Evolutionary conservation across 2,113 vertebrate species (phyloP).

Genomic region (Hiodon alosoides): DNA sequence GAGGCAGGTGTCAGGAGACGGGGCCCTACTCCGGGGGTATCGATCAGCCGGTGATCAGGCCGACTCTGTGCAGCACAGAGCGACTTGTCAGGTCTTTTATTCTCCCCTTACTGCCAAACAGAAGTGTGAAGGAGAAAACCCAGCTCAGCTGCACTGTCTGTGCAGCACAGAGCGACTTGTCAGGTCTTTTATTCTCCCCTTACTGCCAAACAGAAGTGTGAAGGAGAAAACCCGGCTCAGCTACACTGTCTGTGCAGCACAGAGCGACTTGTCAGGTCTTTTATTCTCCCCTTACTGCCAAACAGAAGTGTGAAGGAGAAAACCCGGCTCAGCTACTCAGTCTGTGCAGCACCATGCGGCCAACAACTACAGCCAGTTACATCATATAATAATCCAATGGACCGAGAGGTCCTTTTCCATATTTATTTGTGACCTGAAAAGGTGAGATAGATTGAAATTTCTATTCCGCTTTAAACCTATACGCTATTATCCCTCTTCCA

Average conservation of each 20-base stretch:
- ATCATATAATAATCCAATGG: background rate
- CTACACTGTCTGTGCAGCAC: background rate
- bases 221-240: background rate
- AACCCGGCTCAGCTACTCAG: background rate
- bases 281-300: slow-evolving; percentile 10
- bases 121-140: slow-evolving; percentile 1
- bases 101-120: slow-evolving; percentile 7
- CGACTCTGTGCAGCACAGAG: slow-evolving; percentile 3
- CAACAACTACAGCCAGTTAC: background rate
- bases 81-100: slow-evolving; percentile 19
- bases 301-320: background rate
- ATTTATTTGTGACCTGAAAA: background rate
- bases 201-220: slow-evolving; percentile 1
- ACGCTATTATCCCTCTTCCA: too few relatives aligned
- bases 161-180: slow-evolving; percentile 14
- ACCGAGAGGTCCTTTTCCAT: background rate
- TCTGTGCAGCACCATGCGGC: background rate
- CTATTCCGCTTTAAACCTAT: too few relatives aligned
- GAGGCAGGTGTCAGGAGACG: slow-evolving; percentile 67
- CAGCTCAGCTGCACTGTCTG: background rate
- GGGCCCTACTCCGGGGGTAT: slow-evolving; percentile 55
- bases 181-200: slow-evolving; percentile 15
- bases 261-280: slow-evolving; percentile 20
- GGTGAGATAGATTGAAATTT: background rate
- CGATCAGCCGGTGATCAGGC: slow-evolving; percentile 51